Percentiles rank a stretch among this genome's conserved stretches.
phyloP scores from a whole-genome alignment of 2,113 vertebrate genomes.

The Rhineura floridana region DNA sequence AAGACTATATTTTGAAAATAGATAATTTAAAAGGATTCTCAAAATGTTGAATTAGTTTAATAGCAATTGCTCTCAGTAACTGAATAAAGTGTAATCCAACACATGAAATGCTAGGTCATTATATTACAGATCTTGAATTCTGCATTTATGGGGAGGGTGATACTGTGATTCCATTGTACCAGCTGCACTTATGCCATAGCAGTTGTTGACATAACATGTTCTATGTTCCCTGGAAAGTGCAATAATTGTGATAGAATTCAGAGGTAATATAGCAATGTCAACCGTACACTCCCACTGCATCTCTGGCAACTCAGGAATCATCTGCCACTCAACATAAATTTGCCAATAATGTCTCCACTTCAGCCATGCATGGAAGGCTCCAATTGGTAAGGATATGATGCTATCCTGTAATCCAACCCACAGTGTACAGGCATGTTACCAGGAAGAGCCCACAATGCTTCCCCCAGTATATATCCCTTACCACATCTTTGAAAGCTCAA shows the following conservation, averaged over 20 bases:
- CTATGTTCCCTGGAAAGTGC: not conserved
- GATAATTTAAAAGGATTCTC: slow-evolving; percentile 10
- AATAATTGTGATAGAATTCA: not conserved
- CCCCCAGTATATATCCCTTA: no score
- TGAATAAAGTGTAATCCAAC: slow-evolving; percentile 36
- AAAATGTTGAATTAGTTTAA: slow-evolving; percentile 34
- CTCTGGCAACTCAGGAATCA: not conserved
- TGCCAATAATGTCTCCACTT: no score
- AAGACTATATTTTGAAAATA: slow-evolving; percentile 35
- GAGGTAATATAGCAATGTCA: not conserved
- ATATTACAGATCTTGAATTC: not conserved
- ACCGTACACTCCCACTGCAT: not conserved
- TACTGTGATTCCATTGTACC: not conserved
- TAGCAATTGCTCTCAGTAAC: slow-evolving; percentile 32
- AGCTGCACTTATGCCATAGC: no score
- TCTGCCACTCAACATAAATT: not conserved
- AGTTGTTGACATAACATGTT: not conserved
- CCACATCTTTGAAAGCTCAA: not conserved
- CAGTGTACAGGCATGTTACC: not conserved
- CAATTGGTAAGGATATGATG: no score
- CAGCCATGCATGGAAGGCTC: no score
- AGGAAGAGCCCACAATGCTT: not conserved
- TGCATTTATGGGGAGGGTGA: not conserved
- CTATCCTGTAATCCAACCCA: no score
- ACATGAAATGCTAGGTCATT: not conserved